A percentile compares a stretch with the other conserved stretches of the same genome.
Conservation (phyloP, 2,113 vertebrate genomes). For the Chlorodrepanis virens region DNA sequence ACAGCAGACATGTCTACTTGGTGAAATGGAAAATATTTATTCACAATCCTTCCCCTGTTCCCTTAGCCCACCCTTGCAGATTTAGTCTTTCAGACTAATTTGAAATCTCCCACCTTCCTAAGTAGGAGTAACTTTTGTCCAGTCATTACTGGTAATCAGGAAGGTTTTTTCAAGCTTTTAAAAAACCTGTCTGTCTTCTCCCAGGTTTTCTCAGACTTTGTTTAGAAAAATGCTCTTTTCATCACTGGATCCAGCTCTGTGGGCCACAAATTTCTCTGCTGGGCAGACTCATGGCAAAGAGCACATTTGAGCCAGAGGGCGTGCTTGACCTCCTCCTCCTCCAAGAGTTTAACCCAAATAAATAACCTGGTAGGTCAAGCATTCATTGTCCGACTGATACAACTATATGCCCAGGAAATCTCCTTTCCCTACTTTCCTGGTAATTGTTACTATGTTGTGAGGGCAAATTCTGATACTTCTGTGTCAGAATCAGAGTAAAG, state of each 20-base stretch:
- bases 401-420: not conserved
- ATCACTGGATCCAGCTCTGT: fast-evolving
- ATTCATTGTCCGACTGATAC: not conserved
- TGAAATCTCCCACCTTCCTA: not conserved
- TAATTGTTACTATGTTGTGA: not conserved
- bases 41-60: not conserved
- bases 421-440: not conserved
- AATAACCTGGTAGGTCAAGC: not conserved
- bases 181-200: not conserved
- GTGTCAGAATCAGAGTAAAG: not conserved
- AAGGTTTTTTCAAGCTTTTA: not conserved
- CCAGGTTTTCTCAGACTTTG: not conserved
- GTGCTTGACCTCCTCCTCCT: not conserved
- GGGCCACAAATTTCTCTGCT: not conserved
- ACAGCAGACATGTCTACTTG: not conserved
- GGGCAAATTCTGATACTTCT: not conserved
- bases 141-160: not conserved
- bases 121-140: not conserved
- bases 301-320: not conserved
- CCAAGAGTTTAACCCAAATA: not conserved
- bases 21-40: not conserved
- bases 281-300: not conserved
- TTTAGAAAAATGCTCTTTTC: not conserved
- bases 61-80: not conserved
- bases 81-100: not conserved